phyloP scores from a whole-genome alignment of 2,888 invertebrate genomes.

The Nineta flava region DNA sequence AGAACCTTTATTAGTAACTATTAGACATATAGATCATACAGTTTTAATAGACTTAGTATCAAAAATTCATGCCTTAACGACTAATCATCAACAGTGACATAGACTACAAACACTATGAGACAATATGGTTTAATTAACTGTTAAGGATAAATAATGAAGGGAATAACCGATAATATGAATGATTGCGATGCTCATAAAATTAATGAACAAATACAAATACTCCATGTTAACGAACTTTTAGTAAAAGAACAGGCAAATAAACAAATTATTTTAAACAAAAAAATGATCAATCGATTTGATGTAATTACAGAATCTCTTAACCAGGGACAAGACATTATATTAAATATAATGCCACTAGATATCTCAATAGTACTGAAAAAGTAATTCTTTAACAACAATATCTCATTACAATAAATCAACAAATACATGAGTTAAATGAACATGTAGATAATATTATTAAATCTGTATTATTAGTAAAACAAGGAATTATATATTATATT shows the following conservation, averaged over 20 bases:
- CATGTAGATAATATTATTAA: background rate
- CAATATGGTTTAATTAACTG: background rate
- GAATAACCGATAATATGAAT: background rate
- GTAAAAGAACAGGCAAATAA: background rate
- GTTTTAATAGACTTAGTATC: background rate
- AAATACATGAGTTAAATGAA: too few relatives aligned
- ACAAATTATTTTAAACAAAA: background rate
- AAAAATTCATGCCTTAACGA: background rate
- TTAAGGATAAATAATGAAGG: background rate
- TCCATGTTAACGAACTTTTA: background rate
- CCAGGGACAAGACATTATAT: background rate
- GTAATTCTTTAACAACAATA: too few relatives aligned
- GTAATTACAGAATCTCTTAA: background rate
- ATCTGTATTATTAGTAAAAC: background rate
- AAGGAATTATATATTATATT: background rate
- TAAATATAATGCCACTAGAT: too few relatives aligned
- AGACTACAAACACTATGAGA: background rate
- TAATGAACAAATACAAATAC: background rate
- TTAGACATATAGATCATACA: background rate
- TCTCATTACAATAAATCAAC: too few relatives aligned
- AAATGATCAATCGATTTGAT: background rate
- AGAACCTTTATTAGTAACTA: too few relatives aligned
- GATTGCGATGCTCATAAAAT: background rate
- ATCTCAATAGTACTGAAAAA: too few relatives aligned
- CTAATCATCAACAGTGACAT: background rate